Base-by-base conservation (phyloP, 2,113 vertebrate species). In the Terrapene triunguis region DNA sequence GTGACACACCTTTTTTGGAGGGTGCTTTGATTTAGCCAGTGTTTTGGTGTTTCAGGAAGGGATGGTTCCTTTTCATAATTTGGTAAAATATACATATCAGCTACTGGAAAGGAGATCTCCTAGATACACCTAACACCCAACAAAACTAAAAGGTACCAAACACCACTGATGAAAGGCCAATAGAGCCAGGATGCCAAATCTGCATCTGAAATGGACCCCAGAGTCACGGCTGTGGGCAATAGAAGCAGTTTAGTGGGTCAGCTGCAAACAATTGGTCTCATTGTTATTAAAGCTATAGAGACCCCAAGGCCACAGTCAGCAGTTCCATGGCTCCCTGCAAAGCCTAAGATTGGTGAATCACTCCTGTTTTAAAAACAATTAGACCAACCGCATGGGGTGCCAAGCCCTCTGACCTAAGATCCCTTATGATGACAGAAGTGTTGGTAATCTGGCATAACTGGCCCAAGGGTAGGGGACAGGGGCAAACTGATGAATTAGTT, bases 311-410 rank as follows among this genome's bases (percentile, higher is more conserved):
- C 84, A 95, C 14, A 51, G 62, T 74, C 86, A 91, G 89, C 50
- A 91, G 55, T 87, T 84, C 80, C 6, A 3, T 19, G 32, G 82
- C 69, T 95, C 84, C 82, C 91, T 95, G 96, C 85, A 97, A 88
- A 96, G 91, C 80, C 92, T 91, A 82, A 89, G 85, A 91, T 88
- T 94, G 88, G 87, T 96, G 94, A 95, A 96, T 94, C 44, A 97
- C 84, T 95, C 95, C 96, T 55, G 32, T 90, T 82, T 95, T 92
- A 94, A 94, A 90, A 96, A 91, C 87, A 96, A 95, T 96, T 94
- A 94, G 95, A 88, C 48, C 81, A 93, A 90, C 97, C 78, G 79
- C 85, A 90, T 93, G 95, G 93, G 91, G 87, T 92, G 89, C 90
- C 97, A 94, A 91, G 93, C 93, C 62, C 48, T 95, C 72, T 80